phyloP scores from a whole-genome alignment of 2,113 vertebrate species.

The Archocentrus centrarchus region DNA sequence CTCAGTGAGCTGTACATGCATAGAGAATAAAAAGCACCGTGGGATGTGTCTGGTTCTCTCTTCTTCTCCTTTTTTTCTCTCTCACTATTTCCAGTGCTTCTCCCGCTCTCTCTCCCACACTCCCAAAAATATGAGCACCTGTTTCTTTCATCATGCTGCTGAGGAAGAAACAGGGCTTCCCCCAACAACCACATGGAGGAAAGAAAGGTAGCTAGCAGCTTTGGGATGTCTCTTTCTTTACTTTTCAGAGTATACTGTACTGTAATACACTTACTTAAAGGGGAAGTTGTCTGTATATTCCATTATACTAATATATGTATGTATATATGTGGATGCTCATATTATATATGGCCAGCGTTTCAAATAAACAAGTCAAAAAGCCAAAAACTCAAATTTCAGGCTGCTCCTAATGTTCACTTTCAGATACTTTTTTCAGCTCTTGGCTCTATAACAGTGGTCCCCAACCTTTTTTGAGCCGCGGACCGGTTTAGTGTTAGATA shows the following conservation, averaged over 20 bases:
- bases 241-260: background rate
- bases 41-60: slow-evolving; percentile 47
- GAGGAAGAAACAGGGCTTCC: slow-evolving; percentile 42
- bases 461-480: too few relatives aligned
- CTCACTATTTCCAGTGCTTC: slow-evolving; percentile 10
- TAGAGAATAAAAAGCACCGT: background rate
- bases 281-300: background rate
- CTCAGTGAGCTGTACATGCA: background rate
- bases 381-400: too few relatives aligned
- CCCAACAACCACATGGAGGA: background rate
- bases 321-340: too few relatives aligned
- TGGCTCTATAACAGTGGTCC: background rate
- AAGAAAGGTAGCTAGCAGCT: background rate
- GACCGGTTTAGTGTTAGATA: too few relatives aligned
- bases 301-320: background rate
- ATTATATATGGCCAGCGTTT: too few relatives aligned
- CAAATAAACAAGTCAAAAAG: too few relatives aligned
- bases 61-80: slow-evolving; percentile 11
- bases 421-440: background rate
- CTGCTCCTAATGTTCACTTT: too few relatives aligned
- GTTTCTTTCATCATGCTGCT: slow-evolving; percentile 63
- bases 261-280: background rate
- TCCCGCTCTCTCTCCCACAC: background rate
- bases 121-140: slow-evolving; percentile 34
- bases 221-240: background rate